phyloP scores from a whole-genome alignment of 1,140 invertebrate genomes.

The Venustaconcha ellipsiformis region DNA sequence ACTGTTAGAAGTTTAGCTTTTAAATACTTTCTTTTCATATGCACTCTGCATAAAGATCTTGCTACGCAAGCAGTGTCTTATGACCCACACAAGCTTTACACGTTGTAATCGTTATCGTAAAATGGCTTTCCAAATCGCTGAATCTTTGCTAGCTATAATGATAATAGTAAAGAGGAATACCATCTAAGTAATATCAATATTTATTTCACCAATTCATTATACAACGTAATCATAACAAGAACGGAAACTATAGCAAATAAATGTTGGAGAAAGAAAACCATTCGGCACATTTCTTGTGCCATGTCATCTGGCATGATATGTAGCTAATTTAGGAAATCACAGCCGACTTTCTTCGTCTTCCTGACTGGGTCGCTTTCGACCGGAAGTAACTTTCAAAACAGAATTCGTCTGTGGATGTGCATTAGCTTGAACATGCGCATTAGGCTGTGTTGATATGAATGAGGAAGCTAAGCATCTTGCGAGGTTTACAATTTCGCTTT shows the following conservation, averaged over 20 bases:
- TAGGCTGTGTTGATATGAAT: conserved; percentile 24
- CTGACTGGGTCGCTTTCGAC: conserved; percentile 37
- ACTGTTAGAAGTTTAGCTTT: too few relatives aligned
- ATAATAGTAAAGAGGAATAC: too few relatives aligned
- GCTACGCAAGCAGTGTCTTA: too few relatives aligned
- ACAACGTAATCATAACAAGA: not conserved
- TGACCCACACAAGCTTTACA: too few relatives aligned
- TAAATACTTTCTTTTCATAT: too few relatives aligned
- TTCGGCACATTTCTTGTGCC: not conserved
- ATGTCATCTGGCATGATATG: not conserved
- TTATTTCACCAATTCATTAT: too few relatives aligned
- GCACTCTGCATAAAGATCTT: too few relatives aligned
- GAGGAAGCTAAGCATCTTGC: conserved; percentile 59
- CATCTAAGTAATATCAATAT: too few relatives aligned
- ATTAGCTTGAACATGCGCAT: conserved; percentile 30
- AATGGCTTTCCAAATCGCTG: too few relatives aligned
- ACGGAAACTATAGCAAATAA: conserved; percentile 1
- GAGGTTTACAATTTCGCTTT: conserved; percentile 63
- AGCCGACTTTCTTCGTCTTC: conserved; percentile 49
- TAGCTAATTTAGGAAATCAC: conserved; percentile 10
- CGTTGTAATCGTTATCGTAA: too few relatives aligned
- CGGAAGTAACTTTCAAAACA: conserved; percentile 25
- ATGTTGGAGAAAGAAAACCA: not conserved
- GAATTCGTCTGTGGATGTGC: conserved; percentile 37
- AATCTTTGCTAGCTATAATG: too few relatives aligned